Evolutionary conservation across 1,140 invertebrate genomes (phyloP).

Genomic region (Caerostris darwini): DNA sequence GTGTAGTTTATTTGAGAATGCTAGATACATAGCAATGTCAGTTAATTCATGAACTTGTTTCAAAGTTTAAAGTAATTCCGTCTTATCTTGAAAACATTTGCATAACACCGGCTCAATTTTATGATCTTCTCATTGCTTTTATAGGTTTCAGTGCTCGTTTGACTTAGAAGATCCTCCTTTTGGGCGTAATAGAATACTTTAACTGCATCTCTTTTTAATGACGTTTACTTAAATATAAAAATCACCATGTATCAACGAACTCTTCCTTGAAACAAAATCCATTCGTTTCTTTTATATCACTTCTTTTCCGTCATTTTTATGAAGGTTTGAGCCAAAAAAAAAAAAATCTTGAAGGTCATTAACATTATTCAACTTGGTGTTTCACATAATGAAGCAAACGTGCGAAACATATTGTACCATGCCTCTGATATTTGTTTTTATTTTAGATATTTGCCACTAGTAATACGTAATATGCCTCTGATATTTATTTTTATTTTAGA

Average conservation of each 20-base stretch:
- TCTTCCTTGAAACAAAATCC: neutral
- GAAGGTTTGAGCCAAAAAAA: neutral
- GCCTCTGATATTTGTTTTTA: too few species aligned
- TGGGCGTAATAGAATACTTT: neutral
- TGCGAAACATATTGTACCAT: too few species aligned
- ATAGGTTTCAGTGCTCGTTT: neutral
- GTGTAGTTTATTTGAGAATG: too few species aligned
- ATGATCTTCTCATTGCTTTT: neutral
- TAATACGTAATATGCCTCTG: too few species aligned
- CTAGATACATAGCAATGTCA: too few species aligned
- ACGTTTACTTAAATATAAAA: neutral
- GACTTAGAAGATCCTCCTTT: neutral
- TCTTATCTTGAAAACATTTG: neutral
- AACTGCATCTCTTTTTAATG: neutral
- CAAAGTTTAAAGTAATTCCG: too few species aligned
- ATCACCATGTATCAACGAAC: neutral
- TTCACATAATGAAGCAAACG: neutral
- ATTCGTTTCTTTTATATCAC: neutral
- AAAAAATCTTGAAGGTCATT: neutral
- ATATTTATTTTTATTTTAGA: too few species aligned
- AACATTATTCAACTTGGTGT: neutral
- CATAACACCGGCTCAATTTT: neutral
- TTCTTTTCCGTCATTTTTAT: slow-evolving; percentile 1
- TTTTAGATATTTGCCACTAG: too few species aligned
- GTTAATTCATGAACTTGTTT: too few species aligned